Evolutionary conservation across 2,888 invertebrate genomes (phyloP), one percentile per base, ranked within the genome.

Genomic region (Molorchus minor): DNA sequence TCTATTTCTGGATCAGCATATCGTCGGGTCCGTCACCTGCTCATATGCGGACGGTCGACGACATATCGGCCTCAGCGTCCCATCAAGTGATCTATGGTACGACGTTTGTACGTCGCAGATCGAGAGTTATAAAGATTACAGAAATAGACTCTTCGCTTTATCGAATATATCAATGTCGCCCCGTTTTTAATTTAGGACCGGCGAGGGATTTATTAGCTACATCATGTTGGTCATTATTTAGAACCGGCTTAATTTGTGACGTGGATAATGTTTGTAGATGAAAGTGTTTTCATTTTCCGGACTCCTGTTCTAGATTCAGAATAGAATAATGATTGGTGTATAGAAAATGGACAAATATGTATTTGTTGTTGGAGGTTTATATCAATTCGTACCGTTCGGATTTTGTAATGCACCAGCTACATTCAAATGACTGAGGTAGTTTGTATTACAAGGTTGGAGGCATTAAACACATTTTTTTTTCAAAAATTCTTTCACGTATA

Each of bases 51-150:
- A 69, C 63, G 64, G 64, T 64, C 62, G 67, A 67, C 69, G 70
- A 67, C 69, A 63, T 64, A 67, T 67, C 66, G 64, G 67, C 65
- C 67, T 65, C 63, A 54, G 61, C 56, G 63, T 65, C 64, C 65
- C 59, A 58, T 62, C 66, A 55, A 55, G 68, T 72, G 71, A 72
- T 71, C 67, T 72, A 72, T 72, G 63, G 69, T 63, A 61, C 68
- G 68, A 66, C 72, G 67, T 68, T 69, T 69, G 65, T 67, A 58
- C 43, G 56, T 61, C 58, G 64, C 61, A 64, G 56, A 65, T 62
- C 57, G 59, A 59, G 57, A 62, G 62, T 62, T 62, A 56, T 57
- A 62, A 62, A 60, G 62, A 61, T 62, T 51, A 65, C 65, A 61
- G 58, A 65, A 62, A 65, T 65, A 65, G 61, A 65, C 59, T 58